These are phyloP conservation scores for Champsocephalus esox DNA, from an alignment of 2,797 vertebrate genomes.

Conservation along the genomic window DNA sequence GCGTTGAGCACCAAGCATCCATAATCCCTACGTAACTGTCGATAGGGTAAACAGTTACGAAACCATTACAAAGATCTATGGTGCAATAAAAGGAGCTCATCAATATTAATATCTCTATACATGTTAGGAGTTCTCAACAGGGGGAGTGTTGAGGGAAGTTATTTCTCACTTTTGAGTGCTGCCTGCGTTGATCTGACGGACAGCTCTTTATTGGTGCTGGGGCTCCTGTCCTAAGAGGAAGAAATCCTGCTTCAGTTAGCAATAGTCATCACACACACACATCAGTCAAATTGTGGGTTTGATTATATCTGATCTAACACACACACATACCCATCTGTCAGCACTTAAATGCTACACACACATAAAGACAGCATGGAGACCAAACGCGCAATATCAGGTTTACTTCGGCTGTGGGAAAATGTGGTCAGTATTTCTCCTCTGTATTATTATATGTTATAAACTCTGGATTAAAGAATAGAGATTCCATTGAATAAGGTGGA, in stretches of 20 bases:
- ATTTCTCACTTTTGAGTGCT: slow-evolving; percentile 43
- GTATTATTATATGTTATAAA: not conserved
- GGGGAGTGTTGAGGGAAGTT: slow-evolving; percentile 11
- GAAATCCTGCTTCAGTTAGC: slow-evolving; percentile 26
- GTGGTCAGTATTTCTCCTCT: not conserved
- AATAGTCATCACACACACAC: slow-evolving; percentile 16
- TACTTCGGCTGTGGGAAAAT: not conserved
- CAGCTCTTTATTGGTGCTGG: slow-evolving; percentile 36
- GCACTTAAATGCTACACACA: slow-evolving; percentile 4
- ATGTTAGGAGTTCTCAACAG: slow-evolving; percentile 60
- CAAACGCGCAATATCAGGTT: too few relatives aligned
- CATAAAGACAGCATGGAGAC: not conserved
- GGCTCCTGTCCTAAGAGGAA: slow-evolving; percentile 36
- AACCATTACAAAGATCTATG: slow-evolving; percentile 54
- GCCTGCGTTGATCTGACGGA: slow-evolving; percentile 41
- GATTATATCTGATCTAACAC: slow-evolving; percentile 31
- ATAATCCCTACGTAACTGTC: slow-evolving; percentile 34
- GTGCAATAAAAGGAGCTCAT: slow-evolving; percentile 65
- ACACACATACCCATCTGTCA: slow-evolving; percentile 32
- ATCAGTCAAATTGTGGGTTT: not conserved
- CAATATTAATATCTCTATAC: slow-evolving; percentile 74
- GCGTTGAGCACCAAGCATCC: slow-evolving; percentile 1
- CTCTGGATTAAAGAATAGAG: not conserved
- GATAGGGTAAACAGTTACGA: slow-evolving; percentile 56
- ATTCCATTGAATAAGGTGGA: not conserved